These are phyloP conservation scores for Hydractinia symbiolongicarpus DNA, from an alignment of 30 jellyfish, hydroid and myxozoan species.

Conservation along the genomic window DNA sequence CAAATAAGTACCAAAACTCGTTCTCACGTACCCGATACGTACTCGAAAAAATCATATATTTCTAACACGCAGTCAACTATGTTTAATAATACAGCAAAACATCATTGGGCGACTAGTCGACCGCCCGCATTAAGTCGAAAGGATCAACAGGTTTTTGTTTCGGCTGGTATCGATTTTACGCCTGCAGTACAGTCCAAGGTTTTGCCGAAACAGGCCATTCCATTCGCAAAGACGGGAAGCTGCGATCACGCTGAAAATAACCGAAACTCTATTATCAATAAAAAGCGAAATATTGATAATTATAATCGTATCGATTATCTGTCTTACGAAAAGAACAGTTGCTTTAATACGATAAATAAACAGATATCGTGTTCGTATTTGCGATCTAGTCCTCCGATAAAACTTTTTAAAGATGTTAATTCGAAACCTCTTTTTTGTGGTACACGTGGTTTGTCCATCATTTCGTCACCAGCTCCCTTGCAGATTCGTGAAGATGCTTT, in stretches of 20 bases:
- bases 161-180: slow-evolving; percentile 20
- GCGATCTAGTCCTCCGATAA: neutral
- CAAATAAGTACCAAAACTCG: too few relatives aligned
- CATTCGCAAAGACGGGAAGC: neutral
- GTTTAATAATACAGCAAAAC: neutral
- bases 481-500: slow-evolving; percentile 45
- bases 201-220: neutral
- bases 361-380: neutral
- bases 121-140: slow-evolving; percentile 15
- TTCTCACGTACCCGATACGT: too few relatives aligned
- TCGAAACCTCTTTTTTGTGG: neutral
- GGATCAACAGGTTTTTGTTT: slow-evolving; percentile 1
- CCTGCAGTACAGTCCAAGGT: neutral
- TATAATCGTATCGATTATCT: neutral
- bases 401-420: neutral
- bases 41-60: too few relatives aligned
- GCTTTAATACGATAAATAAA: neutral
- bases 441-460: slow-evolving; percentile 48
- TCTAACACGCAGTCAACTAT: neutral
- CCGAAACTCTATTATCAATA: neutral
- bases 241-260: neutral
- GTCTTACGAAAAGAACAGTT: neutral
- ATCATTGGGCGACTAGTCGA: neutral
- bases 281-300: neutral
- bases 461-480: slow-evolving; percentile 76